Evolutionary conservation across 2,797 vertebrate species (phyloP).

Genomic region (Ibycter americanus): DNA sequence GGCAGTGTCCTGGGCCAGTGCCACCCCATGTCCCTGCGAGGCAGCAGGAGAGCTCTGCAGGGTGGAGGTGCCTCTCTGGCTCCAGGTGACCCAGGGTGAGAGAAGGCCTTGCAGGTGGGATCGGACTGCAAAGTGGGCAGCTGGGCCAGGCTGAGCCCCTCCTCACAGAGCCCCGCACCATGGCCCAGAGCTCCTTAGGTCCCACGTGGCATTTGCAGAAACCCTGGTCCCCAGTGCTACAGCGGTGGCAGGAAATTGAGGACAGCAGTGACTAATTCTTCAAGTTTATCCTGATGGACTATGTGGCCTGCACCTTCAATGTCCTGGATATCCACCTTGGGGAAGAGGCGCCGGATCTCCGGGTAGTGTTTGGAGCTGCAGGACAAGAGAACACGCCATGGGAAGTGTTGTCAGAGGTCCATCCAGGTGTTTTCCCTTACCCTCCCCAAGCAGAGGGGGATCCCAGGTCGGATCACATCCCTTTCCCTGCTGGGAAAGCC

Average conservation of each 20-base stretch:
- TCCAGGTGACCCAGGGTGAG: background rate
- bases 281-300: constrained; percentile 91
- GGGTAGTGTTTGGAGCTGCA: constrained; percentile 88
- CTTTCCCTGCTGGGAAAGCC: background rate
- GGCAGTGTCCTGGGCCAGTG: background rate
- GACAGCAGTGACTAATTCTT: constrained; percentile 90
- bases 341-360: constrained; percentile 92
- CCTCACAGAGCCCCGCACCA: background rate
- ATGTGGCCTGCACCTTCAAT: constrained; percentile 91
- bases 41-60: background rate
- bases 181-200: background rate
- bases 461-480: background rate
- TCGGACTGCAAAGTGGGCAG: background rate
- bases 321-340: constrained; percentile 86
- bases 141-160: background rate
- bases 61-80: background rate
- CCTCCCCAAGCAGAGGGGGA: background rate
- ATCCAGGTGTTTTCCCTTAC: background rate
- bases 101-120: background rate
- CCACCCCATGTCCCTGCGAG: rapidly evolving
- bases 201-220: background rate
- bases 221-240: background rate
- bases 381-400: background rate
- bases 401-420: background rate
- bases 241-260: constrained; percentile 82